These are phyloP conservation scores for Eupithecia dodoneata DNA, from an alignment of 2,888 invertebrate genomes.

Conservation along the genomic window DNA sequence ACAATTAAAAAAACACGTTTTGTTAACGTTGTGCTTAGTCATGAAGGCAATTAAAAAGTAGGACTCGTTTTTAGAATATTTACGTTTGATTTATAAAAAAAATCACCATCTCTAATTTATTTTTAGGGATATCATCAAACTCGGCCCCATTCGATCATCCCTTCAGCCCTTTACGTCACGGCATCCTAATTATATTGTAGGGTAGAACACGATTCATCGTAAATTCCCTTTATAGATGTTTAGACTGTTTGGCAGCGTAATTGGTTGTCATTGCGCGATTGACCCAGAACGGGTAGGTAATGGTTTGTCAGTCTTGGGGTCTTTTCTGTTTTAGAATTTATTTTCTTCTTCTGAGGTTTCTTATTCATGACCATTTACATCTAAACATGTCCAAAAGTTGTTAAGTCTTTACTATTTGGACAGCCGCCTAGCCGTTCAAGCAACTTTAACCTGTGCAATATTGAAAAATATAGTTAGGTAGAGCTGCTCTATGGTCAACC, in stretches of 20 bases:
- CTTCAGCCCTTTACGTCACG: conserved; percentile 17
- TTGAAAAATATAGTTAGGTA: too few relatives aligned
- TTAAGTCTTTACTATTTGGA: neutral
- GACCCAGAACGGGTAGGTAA: neutral
- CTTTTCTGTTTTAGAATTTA: neutral
- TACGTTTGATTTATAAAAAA: neutral
- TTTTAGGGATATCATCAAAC: neutral
- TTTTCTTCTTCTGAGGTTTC: neutral
- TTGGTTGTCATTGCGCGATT: conserved; percentile 17
- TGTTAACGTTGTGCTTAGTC: neutral
- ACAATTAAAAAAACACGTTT: neutral
- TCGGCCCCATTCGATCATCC: neutral
- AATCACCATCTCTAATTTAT: neutral
- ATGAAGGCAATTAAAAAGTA: neutral
- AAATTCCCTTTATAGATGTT: conserved; percentile 36
- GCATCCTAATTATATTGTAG: conserved; percentile 34
- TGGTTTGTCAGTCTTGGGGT: neutral
- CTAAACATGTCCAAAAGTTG: neutral
- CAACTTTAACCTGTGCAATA: neutral
- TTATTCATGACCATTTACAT: too few relatives aligned
- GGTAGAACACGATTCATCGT: conserved; percentile 36
- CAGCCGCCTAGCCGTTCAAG: neutral
- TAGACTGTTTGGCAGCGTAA: conserved; percentile 12
- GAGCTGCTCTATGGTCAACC: too few relatives aligned
- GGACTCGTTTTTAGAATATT: neutral